A percentile compares a stretch with the other conserved stretches of the same genome.
phyloP scores from a whole-genome alignment of 2,113 vertebrate species.

The Limanda limanda region DNA sequence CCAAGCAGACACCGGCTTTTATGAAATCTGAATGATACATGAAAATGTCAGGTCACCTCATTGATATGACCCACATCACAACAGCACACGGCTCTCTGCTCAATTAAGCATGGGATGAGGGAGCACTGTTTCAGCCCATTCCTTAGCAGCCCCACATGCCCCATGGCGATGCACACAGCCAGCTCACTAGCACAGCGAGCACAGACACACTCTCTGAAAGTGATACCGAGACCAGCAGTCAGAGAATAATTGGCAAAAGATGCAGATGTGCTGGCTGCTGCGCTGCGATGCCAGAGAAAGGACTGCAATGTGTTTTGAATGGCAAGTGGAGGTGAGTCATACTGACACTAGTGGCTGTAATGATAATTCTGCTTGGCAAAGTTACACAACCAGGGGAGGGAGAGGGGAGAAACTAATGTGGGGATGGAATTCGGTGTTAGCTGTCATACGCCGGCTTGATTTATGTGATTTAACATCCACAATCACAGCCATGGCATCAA shows the following conservation, averaged over 20 bases:
- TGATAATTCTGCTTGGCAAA: conserved; percentile 67
- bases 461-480: conserved; percentile 48
- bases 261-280: conserved; percentile 70
- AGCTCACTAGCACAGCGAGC: conserved; percentile 27
- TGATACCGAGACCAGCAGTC: conserved; percentile 49
- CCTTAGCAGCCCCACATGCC: conserved; percentile 46
- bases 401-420: conserved; percentile 50
- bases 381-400: conserved; percentile 44
- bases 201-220: conserved; percentile 5
- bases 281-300: conserved; percentile 45
- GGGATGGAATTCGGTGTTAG: conserved; percentile 60
- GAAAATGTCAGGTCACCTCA: conserved; percentile 58
- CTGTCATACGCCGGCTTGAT: conserved; percentile 30
- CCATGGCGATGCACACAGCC: conserved; percentile 55
- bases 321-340: conserved; percentile 79
- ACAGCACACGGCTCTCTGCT: conserved; percentile 48
- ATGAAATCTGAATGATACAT: conserved; percentile 29
- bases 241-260: conserved; percentile 75
- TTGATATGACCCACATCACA: conserved; percentile 44
- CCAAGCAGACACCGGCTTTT: conserved; percentile 25
- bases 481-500: conserved; percentile 36
- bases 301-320: conserved; percentile 69
- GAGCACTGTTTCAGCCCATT: conserved; percentile 28
- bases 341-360: conserved; percentile 59
- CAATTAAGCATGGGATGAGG: conserved; percentile 56